A percentile compares a stretch with the other conserved stretches of the same genome.
Evolutionary conservation across 2,888 invertebrate genomes (phyloP).

Genomic region (Nasonia oneida): DNA sequence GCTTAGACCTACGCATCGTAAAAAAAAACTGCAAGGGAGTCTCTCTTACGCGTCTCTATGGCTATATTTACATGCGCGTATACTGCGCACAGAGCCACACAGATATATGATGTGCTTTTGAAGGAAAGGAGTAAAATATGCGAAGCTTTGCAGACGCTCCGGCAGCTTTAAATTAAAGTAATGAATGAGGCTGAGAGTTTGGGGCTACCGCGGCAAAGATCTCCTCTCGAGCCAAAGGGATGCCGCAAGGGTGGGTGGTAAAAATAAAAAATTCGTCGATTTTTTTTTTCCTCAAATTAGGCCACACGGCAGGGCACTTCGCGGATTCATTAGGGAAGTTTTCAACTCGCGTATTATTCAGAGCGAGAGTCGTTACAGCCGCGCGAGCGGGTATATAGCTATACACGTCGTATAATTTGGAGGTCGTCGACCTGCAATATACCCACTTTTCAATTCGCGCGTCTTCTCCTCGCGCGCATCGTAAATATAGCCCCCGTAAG

Average conservation of each 20-base stretch:
- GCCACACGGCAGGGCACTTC: not conserved
- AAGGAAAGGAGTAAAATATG: not conserved
- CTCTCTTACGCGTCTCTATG: not conserved
- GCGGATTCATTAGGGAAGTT: not conserved
- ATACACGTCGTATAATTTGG: not conserved
- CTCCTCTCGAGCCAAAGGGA: not conserved
- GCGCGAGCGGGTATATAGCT: not conserved
- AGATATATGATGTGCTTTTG: not conserved
- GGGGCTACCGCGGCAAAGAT: not conserved
- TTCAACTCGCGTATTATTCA: not conserved
- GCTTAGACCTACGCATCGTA: not conserved
- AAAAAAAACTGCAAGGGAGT: not conserved
- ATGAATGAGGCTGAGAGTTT: not conserved
- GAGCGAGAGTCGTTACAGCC: not conserved
- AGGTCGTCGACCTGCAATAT: not conserved
- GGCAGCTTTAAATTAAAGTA: conserved; percentile 1
- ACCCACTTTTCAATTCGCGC: not conserved
- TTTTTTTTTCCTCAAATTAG: not conserved
- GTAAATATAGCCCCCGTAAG: not conserved
- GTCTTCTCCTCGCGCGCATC: not conserved
- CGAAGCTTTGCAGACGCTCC: not conserved
- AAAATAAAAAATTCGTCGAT: not conserved
- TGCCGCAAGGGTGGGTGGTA: not conserved
- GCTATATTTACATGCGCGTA: not conserved
- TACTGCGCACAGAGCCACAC: not conserved